Conservation (phyloP, 2,888 invertebrate species). For the Neria commutata region DNA sequence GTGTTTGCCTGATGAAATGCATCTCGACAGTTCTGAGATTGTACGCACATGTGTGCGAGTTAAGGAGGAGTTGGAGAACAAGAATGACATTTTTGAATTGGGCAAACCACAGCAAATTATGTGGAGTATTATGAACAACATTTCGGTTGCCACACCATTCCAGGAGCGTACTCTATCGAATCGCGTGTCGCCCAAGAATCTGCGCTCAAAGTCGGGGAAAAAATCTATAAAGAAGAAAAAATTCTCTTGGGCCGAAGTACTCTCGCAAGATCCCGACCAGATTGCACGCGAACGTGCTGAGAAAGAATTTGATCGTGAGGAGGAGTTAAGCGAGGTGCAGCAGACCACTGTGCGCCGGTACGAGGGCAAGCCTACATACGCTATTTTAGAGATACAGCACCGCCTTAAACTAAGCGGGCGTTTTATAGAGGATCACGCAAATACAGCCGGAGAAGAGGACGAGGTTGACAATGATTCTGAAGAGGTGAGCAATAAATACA, state of each 20-base stretch:
- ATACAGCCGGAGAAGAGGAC: constrained; percentile 15
- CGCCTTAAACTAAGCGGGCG: constrained; percentile 54
- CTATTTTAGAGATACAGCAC: constrained; percentile 57
- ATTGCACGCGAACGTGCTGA: constrained; percentile 62
- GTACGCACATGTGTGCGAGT: constrained; percentile 47
- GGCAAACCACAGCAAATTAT: constrained; percentile 57
- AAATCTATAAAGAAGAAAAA: constrained; percentile 51
- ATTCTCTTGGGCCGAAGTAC: constrained; percentile 61
- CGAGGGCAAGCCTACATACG: constrained; percentile 60
- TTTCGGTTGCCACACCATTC: constrained; percentile 54
- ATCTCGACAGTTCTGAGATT: constrained; percentile 54
- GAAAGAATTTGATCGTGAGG: constrained; percentile 61
- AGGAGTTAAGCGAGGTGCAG: constrained; percentile 46
- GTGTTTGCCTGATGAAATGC: constrained; percentile 36
- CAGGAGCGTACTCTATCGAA: constrained; percentile 57
- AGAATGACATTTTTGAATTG: constrained; percentile 63
- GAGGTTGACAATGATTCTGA: constrained; percentile 11
- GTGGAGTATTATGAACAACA: constrained; percentile 51
- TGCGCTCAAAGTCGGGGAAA: constrained; percentile 65
- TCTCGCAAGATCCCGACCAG: constrained; percentile 62
- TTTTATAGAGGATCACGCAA: constrained; percentile 39
- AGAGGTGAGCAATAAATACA: neutral
- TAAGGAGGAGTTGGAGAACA: constrained; percentile 50
- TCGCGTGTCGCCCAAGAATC: constrained; percentile 68
- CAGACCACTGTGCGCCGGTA: constrained; percentile 51